Evolutionary conservation across 2,888 invertebrate genomes (phyloP), one percentile per base, ranked within the genome.

Genomic region (Labia minor): DNA sequence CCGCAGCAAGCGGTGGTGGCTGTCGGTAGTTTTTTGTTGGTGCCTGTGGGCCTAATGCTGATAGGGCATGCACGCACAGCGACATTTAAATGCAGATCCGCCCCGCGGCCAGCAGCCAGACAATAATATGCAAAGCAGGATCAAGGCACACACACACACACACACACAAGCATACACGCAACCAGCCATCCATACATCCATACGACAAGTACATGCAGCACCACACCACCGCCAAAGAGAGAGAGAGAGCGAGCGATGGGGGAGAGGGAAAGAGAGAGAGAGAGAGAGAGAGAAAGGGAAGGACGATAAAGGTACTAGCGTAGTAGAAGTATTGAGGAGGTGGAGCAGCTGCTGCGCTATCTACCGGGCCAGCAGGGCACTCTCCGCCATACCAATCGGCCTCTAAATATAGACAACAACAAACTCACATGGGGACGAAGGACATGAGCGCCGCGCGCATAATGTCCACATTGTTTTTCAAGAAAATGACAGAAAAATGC

Each of bases 121-220:
- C 49, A 49, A 49, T 49, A 49, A 49, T 49, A 49, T 49, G 49
- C 49, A 49, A 49, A 49, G 49, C 49, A 49, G 49, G 49, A 49
- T 49, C 49, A 49, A 49, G 6, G 14, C 49, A n/a, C 49, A n/a
- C 49, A n/a, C 49, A n/a, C 49, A 49, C 49, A 4, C n/a, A n/a
- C n/a, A 10, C 49, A 49, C n/a, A 4, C 49, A 14, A 4, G n/a
- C n/a, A 49, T 49, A 49, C 16, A 49, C 3, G 49, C 49, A n/a
- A n/a, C n/a, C n/a, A n/a, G n/a, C n/a, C n/a, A n/a, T n/a, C n/a
- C n/a, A n/a, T n/a, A n/a, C n/a, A n/a, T n/a, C n/a, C n/a, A n/a
- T n/a, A n/a, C n/a, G n/a, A n/a, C n/a, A n/a, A n/a, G n/a, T n/a
- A n/a, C n/a, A n/a, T n/a, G n/a, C n/a, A n/a, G n/a, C n/a, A n/a